Base-by-base conservation (phyloP, 2,113 vertebrate genomes). In the Xenopus tropicalis region DNA sequence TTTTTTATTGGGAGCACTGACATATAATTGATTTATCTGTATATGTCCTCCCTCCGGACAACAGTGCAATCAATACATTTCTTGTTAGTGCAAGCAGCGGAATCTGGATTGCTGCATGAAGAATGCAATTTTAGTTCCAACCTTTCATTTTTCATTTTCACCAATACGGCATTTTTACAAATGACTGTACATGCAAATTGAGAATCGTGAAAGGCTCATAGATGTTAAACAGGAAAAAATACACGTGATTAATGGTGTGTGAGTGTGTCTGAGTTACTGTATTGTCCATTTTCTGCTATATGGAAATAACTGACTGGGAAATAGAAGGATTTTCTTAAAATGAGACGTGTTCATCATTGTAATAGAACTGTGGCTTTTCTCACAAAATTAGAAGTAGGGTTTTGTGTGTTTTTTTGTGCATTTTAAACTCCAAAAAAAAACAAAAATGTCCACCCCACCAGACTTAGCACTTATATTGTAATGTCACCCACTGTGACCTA, bases 21-120 rank as follows among this genome's bases (percentile, higher is more conserved):
- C 65, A 68, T 43, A 37, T 75, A 75, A 75, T 75, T 75, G 72
- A 75, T 75, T 65, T 69, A 54, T 75, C 65, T 43, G 44, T 67
- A 54, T 57, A 69, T 68, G 24, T 43, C 54, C 13, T 68, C 72
- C 68, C 72, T 14, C 17, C 56, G 57, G 72, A 69, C 65, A 22
- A 12, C 19, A 46, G 17, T 52, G 21, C 72, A 69, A 75, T 75
- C 72, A 75, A 75, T 75, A 75, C 25, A 23, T 69, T 75, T 75
- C 65, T 75, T 61, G 72, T 75, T 75, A 75, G 56, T 61, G 65
- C 44, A 75, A 61, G 58, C 44, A 61, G 23, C 61, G 44, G 57
- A 75, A 75, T 69, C 56, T 75, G 57, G 65, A 62, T 75, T 62
- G 56, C 65, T 54, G 20, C 57, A 23, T 13, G 9, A 62, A 52